A percentile compares a stretch with the other conserved stretches of the same genome.
phyloP scores from a whole-genome alignment of 2,888 invertebrate genomes.

The Cremastobaeus sp. region DNA sequence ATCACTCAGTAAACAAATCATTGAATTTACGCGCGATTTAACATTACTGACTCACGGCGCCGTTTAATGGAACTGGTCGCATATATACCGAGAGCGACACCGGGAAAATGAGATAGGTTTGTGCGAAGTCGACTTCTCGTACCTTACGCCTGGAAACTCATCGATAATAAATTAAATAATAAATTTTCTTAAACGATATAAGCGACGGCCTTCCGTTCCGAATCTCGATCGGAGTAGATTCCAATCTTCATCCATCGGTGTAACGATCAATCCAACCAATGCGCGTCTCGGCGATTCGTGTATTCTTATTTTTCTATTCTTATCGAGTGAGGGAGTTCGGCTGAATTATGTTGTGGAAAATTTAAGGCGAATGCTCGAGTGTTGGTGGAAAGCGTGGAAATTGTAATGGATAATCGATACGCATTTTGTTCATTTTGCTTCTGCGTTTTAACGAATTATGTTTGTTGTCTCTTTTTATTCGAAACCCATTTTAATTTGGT shows the following conservation, averaged over 20 bases:
- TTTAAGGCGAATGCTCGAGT: slow-evolving; percentile 7
- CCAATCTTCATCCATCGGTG: slow-evolving; percentile 26
- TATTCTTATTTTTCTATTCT: slow-evolving; percentile 9
- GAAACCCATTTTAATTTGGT: too few relatives aligned
- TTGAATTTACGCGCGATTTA: slow-evolving; percentile 56
- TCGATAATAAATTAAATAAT: slow-evolving; percentile 58
- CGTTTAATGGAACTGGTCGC: slow-evolving; percentile 47
- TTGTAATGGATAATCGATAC: too few relatives aligned
- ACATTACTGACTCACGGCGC: slow-evolving; percentile 53
- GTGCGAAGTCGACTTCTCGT: slow-evolving; percentile 32
- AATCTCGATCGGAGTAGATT: slow-evolving; percentile 44
- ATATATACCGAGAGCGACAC: slow-evolving; percentile 51
- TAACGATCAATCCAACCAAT: slow-evolving; percentile 17
- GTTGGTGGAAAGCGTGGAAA: too few relatives aligned
- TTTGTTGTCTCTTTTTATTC: too few relatives aligned
- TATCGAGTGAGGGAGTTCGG: slow-evolving; percentile 1
- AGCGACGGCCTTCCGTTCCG: slow-evolving; percentile 4
- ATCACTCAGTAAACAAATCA: slow-evolving; percentile 57
- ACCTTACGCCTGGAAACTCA: slow-evolving; percentile 35
- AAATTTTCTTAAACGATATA: slow-evolving; percentile 47
- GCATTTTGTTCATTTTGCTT: too few relatives aligned
- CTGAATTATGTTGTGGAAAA: slow-evolving; percentile 14
- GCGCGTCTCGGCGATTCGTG: neutral
- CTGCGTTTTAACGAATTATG: too few relatives aligned
- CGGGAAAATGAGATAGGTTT: slow-evolving; percentile 55